Evolutionary conservation across 1,140 invertebrate species (phyloP), one percentile per base, ranked within the genome.

Genomic region (Onthophagus taurus): DNA sequence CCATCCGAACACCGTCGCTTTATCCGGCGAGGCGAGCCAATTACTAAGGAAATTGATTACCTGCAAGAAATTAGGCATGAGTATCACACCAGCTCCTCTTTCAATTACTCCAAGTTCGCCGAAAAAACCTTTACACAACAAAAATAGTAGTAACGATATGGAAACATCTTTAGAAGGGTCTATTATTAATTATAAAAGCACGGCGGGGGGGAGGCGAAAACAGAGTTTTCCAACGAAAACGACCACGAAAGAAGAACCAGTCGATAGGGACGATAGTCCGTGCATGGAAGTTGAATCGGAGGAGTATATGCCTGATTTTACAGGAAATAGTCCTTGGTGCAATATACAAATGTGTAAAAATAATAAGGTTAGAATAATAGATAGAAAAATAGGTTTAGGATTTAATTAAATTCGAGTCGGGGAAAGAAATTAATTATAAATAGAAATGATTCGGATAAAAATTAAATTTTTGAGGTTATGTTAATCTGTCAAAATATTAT

Each of bases 211-310:
- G n/a, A 70, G 80, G 33, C 71, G 80, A 55, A 84, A 84, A 63
- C 81, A 84, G 60, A 82, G 78, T 58, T 83, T 75, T 61, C 81
- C 80, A 1, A 76, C 78, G 35, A 78, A 80, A 37, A 74, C 75
- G 12, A 50, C 59, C 12, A 57, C 30, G 11, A 41, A 44, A 24
- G 42, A 39, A n/a, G 34, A 47, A 24, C 14, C 29, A 0, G 19
- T 13, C 3, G 45, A 38, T 35, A 24, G 38, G 13, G 38, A 41
- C 19, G 45, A 39, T 19, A 42, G 31, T 35, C 37, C 31, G 12
- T 41, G 45, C 17, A 37, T 23, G 17, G 45, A 47, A 1, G 17
- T 31, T 7, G 51, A 55, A 16, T 38, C 37, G 8, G 46, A 47
- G 11, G 58, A 58, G 18, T 56, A 52, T 35, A 33, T 55, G 20